phyloP scores from a whole-genome alignment of 1,140 invertebrate species.

The Pseudomyrmex pallidus region DNA sequence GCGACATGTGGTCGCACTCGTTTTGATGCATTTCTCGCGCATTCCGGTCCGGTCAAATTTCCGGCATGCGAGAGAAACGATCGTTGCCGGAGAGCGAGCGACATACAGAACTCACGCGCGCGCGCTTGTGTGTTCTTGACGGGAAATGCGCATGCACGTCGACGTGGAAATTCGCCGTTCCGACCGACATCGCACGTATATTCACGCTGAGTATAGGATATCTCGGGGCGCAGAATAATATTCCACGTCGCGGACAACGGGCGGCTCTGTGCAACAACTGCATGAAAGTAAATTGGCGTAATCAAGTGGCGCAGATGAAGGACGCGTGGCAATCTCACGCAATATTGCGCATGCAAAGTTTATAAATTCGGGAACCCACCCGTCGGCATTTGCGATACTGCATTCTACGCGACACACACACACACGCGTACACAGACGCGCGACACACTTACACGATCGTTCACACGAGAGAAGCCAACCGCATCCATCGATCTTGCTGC shows the following conservation, averaged over 20 bases:
- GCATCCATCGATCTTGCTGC: conserved; percentile 38
- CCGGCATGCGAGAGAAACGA: conserved; percentile 58
- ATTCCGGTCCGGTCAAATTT: conserved; percentile 53
- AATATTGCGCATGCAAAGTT: conserved; percentile 72
- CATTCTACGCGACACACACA: neutral
- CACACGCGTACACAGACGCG: neutral
- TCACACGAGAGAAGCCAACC: conserved; percentile 13
- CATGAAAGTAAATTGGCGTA: conserved; percentile 73
- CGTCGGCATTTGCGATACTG: conserved; percentile 28
- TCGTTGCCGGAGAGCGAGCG: conserved; percentile 15
- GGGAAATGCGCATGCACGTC: conserved; percentile 54
- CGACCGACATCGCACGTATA: conserved; percentile 38
- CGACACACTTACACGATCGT: neutral
- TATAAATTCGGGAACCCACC: conserved; percentile 67
- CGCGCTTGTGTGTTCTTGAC: neutral
- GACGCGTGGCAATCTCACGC: conserved; percentile 63
- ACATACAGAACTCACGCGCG: neutral
- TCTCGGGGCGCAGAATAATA: conserved; percentile 30
- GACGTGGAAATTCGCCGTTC: conserved; percentile 6
- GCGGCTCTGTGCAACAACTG: conserved; percentile 54
- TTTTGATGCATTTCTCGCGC: conserved; percentile 24
- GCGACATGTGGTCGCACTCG: conserved; percentile 30
- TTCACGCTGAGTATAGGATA: neutral
- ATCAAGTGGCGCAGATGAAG: conserved; percentile 64
- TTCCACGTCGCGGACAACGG: conserved; percentile 24